Percentiles rank a stretch among this genome's conserved stretches.
These are phyloP conservation scores for Drosophila fungiperda DNA, from an alignment of 2,888 invertebrate species.

Conservation along the genomic window DNA sequence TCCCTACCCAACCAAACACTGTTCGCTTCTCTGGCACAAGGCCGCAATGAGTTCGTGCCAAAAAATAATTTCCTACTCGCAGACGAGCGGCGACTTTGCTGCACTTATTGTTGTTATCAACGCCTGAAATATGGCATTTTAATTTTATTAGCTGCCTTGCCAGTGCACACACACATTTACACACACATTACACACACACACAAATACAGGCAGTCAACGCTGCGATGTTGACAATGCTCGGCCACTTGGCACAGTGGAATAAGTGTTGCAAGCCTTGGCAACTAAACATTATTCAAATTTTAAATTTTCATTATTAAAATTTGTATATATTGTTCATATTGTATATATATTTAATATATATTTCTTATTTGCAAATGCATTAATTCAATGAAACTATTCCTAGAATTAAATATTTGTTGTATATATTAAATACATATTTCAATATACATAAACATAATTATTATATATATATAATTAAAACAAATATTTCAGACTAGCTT, in stretches of 20 bases:
- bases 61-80: slow-evolving; percentile 73
- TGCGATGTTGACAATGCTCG: slow-evolving; percentile 54
- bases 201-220: slow-evolving; percentile 9
- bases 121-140: slow-evolving; percentile 82
- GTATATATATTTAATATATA: not conserved
- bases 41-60: slow-evolving; percentile 74
- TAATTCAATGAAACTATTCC: not conserved
- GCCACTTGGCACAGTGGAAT: slow-evolving; percentile 55
- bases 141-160: slow-evolving; percentile 77
- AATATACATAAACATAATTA: no score
- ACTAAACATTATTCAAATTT: not conserved
- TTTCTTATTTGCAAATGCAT: not conserved
- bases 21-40: slow-evolving; percentile 54
- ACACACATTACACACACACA: slow-evolving; percentile 14
- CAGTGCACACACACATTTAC: slow-evolving; percentile 26
- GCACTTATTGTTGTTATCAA: slow-evolving; percentile 82
- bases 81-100: slow-evolving; percentile 70
- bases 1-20: not conserved
- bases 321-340: not conserved
- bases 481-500: no score
- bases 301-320: not conserved
- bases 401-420: not conserved
- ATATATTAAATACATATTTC: not conserved
- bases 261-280: not conserved
- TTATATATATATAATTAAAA: no score